phyloP scores from a whole-genome alignment of 2,888 invertebrate genomes.

The Gnatocerus cornutus region DNA sequence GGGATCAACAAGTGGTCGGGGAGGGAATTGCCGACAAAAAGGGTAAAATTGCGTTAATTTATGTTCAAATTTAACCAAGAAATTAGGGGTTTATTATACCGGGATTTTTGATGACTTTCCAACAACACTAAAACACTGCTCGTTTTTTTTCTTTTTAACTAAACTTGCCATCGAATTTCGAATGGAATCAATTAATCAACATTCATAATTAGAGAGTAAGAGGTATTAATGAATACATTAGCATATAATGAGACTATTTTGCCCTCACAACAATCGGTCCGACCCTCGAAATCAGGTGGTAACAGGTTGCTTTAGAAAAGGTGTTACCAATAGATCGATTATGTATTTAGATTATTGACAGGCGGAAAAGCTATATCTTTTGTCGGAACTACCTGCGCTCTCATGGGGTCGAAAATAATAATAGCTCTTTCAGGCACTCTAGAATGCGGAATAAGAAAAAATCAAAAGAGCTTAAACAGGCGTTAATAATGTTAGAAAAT shows the following conservation, averaged over 20 bases:
- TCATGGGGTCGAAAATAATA: slow-evolving; percentile 36
- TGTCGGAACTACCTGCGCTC: slow-evolving; percentile 47
- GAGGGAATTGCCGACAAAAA: slow-evolving; percentile 4
- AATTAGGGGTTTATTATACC: not conserved
- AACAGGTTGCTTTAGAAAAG: slow-evolving; percentile 54
- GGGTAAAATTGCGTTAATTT: slow-evolving; percentile 4
- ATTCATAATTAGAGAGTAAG: slow-evolving; percentile 30
- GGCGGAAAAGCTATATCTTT: slow-evolving; percentile 55
- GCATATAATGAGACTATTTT: slow-evolving; percentile 36
- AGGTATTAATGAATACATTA: slow-evolving; percentile 48
- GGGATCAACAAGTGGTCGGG: slow-evolving; percentile 60
- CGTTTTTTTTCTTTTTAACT: too few species aligned
- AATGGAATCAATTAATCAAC: slow-evolving; percentile 29
- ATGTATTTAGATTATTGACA: slow-evolving; percentile 64
- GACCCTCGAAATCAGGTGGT: slow-evolving; percentile 49
- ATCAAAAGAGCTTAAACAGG: not conserved
- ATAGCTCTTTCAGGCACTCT: slow-evolving; percentile 17
- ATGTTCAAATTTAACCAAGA: not conserved
- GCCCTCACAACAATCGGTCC: slow-evolving; percentile 30
- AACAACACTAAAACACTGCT: too few species aligned
- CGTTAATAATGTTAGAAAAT: not conserved
- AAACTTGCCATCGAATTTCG: too few species aligned
- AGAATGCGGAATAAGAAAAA: not conserved
- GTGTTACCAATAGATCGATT: slow-evolving; percentile 66
- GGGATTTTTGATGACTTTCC: too few species aligned